Percentiles rank a stretch among this genome's conserved stretches.
These are phyloP conservation scores for Chrysopa pallens DNA, from an alignment of 1,140 invertebrate genomes.

Conservation along the genomic window DNA sequence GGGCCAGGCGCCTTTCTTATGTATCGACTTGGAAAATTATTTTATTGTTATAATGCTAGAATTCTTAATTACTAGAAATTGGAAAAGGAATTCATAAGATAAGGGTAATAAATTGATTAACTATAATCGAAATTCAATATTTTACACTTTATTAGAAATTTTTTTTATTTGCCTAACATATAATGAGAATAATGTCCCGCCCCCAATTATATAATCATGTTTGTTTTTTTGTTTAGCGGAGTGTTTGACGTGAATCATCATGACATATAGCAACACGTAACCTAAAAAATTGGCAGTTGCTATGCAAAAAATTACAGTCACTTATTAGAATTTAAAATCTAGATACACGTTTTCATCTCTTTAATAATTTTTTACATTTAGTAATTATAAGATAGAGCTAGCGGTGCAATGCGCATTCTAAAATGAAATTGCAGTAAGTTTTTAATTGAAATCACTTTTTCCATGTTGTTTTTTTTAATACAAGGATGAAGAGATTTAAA, in stretches of 20 bases:
- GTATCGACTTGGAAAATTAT: too few species aligned
- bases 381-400: neutral
- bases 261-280: neutral
- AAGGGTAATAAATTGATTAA: too few species aligned
- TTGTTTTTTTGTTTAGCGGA: neutral
- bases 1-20: too few species aligned
- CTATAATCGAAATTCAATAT: too few species aligned
- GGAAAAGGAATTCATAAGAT: too few species aligned
- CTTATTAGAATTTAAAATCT: neutral
- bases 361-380: neutral
- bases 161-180: neutral
- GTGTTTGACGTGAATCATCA: neutral
- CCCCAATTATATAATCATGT: neutral
- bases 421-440: neutral
- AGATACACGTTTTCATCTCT: neutral
- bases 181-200: neutral
- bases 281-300: neutral
- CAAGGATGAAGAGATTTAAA: neutral
- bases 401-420: neutral
- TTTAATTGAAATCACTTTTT: neutral
- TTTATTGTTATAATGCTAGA: too few species aligned
- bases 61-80: too few species aligned
- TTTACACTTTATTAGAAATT: neutral
- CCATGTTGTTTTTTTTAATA: neutral
- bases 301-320: neutral